Conservation (phyloP, 2,888 invertebrate species). For the Drosophila cognata region DNA sequence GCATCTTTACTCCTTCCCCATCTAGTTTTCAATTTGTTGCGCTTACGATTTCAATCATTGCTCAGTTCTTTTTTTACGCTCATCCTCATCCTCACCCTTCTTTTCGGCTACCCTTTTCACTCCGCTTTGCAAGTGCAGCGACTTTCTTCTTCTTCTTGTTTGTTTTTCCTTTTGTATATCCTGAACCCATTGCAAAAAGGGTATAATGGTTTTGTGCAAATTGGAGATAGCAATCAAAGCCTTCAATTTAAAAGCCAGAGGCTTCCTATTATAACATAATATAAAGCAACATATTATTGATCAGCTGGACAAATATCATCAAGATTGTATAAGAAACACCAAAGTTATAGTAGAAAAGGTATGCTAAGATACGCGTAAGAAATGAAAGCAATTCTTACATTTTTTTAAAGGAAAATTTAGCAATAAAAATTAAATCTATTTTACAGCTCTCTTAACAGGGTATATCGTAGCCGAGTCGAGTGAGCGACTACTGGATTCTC, state of each 20-base stretch:
- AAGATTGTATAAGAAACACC: not conserved
- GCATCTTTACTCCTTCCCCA: slow-evolving; percentile 13
- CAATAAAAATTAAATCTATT: not conserved
- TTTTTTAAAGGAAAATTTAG: not conserved
- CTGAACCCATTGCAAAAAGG: not conserved
- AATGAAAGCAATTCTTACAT: not conserved
- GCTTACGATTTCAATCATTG: slow-evolving; percentile 59
- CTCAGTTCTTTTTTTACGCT: slow-evolving; percentile 4
- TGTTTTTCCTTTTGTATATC: slow-evolving; percentile 4
- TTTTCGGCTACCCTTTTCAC: slow-evolving; percentile 36
- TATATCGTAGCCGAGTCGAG: not conserved
- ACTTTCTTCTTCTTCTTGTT: slow-evolving; percentile 34
- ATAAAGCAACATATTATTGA: not conserved
- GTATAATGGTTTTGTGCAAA: not conserved
- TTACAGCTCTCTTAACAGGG: not conserved
- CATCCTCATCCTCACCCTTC: slow-evolving; percentile 10
- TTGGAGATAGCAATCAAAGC: too few relatives aligned
- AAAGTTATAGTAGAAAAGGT: not conserved
- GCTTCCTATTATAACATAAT: not conserved
- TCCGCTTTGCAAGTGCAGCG: slow-evolving; percentile 52
- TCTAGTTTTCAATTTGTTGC: slow-evolving; percentile 47
- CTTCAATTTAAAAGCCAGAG: not conserved
- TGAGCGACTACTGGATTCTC: not conserved
- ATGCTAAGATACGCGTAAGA: not conserved
- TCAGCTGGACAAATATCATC: not conserved